Evolutionary conservation across 2,113 vertebrate genomes (phyloP).

Genomic region (Perca flavescens): DNA sequence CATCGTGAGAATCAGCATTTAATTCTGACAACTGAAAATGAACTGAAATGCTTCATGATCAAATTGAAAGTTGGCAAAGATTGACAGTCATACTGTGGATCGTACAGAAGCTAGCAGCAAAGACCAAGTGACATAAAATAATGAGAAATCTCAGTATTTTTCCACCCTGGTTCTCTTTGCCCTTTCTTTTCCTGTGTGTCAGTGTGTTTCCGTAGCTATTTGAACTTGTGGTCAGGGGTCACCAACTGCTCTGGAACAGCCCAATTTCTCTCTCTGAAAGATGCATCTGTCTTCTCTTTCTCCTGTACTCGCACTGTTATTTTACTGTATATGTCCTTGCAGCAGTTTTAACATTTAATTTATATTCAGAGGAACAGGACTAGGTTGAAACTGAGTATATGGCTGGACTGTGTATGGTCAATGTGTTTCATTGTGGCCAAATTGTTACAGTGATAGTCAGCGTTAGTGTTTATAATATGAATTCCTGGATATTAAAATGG

Average conservation of each 20-base stretch:
- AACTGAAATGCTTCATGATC: neutral
- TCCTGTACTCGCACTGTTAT: neutral
- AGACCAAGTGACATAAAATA: neutral
- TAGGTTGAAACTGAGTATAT: no score
- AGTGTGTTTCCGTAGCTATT: constrained; percentile 50
- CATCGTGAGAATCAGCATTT: no score
- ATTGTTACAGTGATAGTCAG: no score
- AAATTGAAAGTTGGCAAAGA: neutral
- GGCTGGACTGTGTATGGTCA: no score
- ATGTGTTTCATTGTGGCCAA: no score
- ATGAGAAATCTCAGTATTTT: neutral
- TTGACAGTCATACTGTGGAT: neutral
- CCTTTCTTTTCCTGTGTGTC: constrained; percentile 24
- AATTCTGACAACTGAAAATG: neutral
- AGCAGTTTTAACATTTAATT: neutral
- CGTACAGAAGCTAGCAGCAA: neutral
- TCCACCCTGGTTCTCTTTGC: neutral
- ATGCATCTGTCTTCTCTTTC: constrained; percentile 9
- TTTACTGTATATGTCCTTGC: neutral
- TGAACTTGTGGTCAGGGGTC: constrained; percentile 48
- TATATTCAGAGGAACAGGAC: neutral
- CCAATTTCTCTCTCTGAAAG: constrained; percentile 22
- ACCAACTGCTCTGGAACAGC: constrained; percentile 31
- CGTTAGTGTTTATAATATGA: no score
- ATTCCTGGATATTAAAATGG: no score